Evolutionary conservation across 1,140 invertebrate species (phyloP).

Genomic region (Atta texana): DNA sequence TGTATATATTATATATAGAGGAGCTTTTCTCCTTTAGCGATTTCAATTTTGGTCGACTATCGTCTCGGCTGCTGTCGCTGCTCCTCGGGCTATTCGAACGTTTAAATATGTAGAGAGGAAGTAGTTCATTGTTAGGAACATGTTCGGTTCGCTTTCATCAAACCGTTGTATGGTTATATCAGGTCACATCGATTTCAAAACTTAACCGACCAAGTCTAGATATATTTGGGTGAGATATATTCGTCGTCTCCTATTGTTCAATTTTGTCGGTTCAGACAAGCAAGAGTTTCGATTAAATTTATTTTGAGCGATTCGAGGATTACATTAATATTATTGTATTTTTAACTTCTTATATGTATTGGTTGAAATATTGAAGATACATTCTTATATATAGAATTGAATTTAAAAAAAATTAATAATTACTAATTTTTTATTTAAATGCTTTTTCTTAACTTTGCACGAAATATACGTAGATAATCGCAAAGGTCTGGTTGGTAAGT

Average conservation of each 20-base stretch:
- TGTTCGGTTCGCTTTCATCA: not conserved
- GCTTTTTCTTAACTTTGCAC: not conserved
- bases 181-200: slow-evolving; percentile 24
- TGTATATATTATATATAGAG: not conserved
- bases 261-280: not conserved
- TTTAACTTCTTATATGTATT: not conserved
- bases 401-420: no score
- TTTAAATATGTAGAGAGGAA: slow-evolving; percentile 41
- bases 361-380: not conserved
- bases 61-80: not conserved
- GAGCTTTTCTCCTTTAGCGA: slow-evolving; percentile 36
- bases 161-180: not conserved
- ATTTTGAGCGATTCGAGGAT: not conserved
- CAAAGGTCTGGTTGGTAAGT: not conserved
- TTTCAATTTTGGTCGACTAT: slow-evolving; percentile 45
- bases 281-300: not conserved
- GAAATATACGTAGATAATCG: not conserved
- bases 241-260: not conserved
- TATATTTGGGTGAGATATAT: not conserved
- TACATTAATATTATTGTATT: not conserved
- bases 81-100: slow-evolving; percentile 1
- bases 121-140: slow-evolving; percentile 21
- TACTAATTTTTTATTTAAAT: not conserved
- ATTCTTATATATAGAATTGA: not conserved
- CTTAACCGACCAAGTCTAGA: not conserved